phyloP scores from a whole-genome alignment of 2,888 invertebrate genomes.

The Sclerodermus sp. region DNA sequence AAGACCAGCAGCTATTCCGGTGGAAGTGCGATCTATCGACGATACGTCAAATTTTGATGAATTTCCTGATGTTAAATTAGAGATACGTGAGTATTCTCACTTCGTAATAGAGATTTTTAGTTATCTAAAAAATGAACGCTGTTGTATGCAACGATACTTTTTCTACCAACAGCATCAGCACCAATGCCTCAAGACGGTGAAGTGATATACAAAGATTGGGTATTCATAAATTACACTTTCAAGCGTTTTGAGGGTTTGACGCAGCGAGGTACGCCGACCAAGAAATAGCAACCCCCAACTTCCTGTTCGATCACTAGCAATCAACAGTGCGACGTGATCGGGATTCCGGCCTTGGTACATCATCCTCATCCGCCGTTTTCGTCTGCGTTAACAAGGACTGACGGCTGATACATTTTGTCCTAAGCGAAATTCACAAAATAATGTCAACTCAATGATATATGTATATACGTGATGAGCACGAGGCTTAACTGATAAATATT shows the following conservation, averaged over 20 bases:
- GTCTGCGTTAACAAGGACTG: slow-evolving; percentile 13
- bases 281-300: slow-evolving; percentile 65
- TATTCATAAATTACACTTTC: slow-evolving; percentile 99
- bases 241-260: slow-evolving; percentile 98
- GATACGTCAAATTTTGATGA: slow-evolving; percentile 99
- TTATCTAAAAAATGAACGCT: not conserved
- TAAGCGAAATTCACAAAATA: too few species aligned
- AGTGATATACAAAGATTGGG: slow-evolving; percentile 96
- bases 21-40: slow-evolving; percentile 97
- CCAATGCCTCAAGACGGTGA: slow-evolving; percentile 89
- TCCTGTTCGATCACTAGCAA: slow-evolving; percentile 35
- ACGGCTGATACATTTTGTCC: not conserved
- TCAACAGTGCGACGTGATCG: slow-evolving; percentile 43
- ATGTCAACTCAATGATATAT: slow-evolving; percentile 7
- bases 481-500: slow-evolving; percentile 11
- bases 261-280: slow-evolving; percentile 81
- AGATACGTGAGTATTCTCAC: slow-evolving; percentile 82
- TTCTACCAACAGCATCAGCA: slow-evolving; percentile 71
- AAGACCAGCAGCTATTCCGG: slow-evolving; percentile 95
- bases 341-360: slow-evolving; percentile 52
- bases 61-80: slow-evolving; percentile 98
- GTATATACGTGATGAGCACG: slow-evolving; percentile 17
- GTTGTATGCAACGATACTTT: slow-evolving; percentile 15
- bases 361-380: slow-evolving; percentile 38
- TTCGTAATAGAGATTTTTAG: not conserved